Evolutionary conservation across 2,888 invertebrate genomes (phyloP).

Genomic region (Eupithecia dodoneata): DNA sequence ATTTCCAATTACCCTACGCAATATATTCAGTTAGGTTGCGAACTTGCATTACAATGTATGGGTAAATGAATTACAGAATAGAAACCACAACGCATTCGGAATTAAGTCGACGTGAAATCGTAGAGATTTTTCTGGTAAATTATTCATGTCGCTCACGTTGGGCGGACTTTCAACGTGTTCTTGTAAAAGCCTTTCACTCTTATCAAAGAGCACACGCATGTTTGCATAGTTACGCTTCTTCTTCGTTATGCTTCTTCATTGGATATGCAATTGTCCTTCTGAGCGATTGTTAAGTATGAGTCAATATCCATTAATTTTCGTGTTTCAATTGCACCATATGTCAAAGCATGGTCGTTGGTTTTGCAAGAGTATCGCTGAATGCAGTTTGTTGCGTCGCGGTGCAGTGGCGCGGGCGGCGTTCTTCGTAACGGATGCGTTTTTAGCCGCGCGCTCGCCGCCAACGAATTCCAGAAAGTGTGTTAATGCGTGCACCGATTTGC

Average conservation of each 20-base stretch:
- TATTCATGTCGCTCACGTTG: constrained; percentile 81
- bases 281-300: constrained; percentile 29
- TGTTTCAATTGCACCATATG: constrained; percentile 42
- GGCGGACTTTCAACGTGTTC: constrained; percentile 79
- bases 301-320: constrained; percentile 36
- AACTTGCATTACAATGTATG: constrained; percentile 66
- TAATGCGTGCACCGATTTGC: constrained; percentile 69
- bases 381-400: constrained; percentile 34
- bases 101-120: constrained; percentile 82
- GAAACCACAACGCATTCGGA: constrained; percentile 80
- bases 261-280: constrained; percentile 21
- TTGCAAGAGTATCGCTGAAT: constrained; percentile 40
- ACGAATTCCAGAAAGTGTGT: constrained; percentile 73
- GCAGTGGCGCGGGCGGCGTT: constrained; percentile 38
- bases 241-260: constrained; percentile 18
- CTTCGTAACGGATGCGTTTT: constrained; percentile 74
- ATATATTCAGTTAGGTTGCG: constrained; percentile 56
- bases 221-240: constrained; percentile 39
- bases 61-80: constrained; percentile 79
- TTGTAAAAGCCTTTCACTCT: constrained; percentile 83
- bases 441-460: constrained; percentile 62
- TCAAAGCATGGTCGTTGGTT: constrained; percentile 35
- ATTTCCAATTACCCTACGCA: constrained; percentile 28
- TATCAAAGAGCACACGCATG: constrained; percentile 65
- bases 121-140: constrained; percentile 84